These are phyloP conservation scores for Seira ritae DNA, from an alignment of 2,888 invertebrate genomes.

Conservation along the genomic window DNA sequence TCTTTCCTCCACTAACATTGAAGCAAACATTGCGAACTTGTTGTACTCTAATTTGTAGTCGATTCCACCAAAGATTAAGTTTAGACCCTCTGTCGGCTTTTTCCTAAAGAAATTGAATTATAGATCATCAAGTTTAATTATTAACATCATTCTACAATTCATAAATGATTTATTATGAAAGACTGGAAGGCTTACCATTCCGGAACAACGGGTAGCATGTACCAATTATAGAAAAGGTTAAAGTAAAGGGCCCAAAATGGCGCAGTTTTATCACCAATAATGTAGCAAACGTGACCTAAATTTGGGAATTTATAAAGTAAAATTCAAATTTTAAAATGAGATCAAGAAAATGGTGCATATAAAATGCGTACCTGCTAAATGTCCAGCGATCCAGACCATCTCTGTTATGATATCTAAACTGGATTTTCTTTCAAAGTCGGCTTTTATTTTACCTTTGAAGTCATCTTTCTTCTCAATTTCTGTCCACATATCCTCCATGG, in stretches of 20 bases:
- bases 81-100: conserved; percentile 18
- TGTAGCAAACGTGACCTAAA: background rate
- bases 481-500: background rate
- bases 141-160: no score
- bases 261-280: background rate
- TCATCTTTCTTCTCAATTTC: background rate
- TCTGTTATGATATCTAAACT: conserved; percentile 26
- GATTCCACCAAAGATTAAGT: conserved; percentile 40
- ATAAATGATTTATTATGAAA: no score
- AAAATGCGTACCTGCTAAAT: conserved; percentile 29
- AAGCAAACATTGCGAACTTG: conserved; percentile 37
- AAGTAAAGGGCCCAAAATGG: conserved; percentile 37
- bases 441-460: background rate
- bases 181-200: conserved; percentile 43
- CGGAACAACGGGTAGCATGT: conserved; percentile 28
- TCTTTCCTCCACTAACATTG: background rate
- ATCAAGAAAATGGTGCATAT: no score
- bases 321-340: conserved; percentile 18
- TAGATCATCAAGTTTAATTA: no score
- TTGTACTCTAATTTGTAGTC: conserved; percentile 30
- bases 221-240: conserved; percentile 30
- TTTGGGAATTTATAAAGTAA: no score
- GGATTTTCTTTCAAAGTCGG: background rate
- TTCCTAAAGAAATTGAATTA: conserved; percentile 15
- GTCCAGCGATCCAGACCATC: conserved; percentile 44